phyloP scores from a whole-genome alignment of 1,140 invertebrate species.

The Eumaeus atala region DNA sequence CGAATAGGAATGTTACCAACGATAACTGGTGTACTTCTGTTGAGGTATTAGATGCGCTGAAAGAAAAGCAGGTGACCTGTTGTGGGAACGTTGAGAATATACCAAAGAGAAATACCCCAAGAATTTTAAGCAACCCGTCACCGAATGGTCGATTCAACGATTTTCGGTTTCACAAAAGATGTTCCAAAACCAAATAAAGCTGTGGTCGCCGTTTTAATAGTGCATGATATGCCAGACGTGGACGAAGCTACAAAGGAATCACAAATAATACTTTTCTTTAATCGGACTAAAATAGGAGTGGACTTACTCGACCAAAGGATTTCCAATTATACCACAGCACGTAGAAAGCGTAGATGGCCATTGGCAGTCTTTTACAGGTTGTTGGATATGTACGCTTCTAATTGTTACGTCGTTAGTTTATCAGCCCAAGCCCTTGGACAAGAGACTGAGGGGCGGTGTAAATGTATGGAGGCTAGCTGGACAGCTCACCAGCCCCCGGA shows the following conservation, averaged over 20 bases:
- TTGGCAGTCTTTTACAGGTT: background rate
- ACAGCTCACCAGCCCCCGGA: too few relatives aligned
- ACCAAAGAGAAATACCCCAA: background rate
- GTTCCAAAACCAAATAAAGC: conserved; percentile 1
- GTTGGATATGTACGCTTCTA: background rate
- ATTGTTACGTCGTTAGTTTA: conserved; percentile 4
- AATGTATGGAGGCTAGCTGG: background rate
- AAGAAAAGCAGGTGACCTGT: background rate
- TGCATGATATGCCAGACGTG: background rate
- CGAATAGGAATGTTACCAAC: conserved; percentile 3
- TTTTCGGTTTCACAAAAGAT: conserved; percentile 10
- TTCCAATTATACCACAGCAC: background rate
- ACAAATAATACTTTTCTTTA: conserved; percentile 1
- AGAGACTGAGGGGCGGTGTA: background rate
- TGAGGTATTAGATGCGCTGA: background rate
- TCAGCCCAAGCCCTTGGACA: background rate
- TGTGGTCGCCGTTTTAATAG: background rate
- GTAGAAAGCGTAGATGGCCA: background rate
- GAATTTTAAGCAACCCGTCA: background rate
- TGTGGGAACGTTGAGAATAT: background rate
- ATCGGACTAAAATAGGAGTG: background rate
- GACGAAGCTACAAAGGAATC: conserved; percentile 2
- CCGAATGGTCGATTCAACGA: background rate
- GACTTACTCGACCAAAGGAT: conserved; percentile 4
- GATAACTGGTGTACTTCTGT: conserved; percentile 10